Evolutionary conservation across 2,113 vertebrate genomes (phyloP).

Genomic region (Ageneiosus marmoratus): DNA sequence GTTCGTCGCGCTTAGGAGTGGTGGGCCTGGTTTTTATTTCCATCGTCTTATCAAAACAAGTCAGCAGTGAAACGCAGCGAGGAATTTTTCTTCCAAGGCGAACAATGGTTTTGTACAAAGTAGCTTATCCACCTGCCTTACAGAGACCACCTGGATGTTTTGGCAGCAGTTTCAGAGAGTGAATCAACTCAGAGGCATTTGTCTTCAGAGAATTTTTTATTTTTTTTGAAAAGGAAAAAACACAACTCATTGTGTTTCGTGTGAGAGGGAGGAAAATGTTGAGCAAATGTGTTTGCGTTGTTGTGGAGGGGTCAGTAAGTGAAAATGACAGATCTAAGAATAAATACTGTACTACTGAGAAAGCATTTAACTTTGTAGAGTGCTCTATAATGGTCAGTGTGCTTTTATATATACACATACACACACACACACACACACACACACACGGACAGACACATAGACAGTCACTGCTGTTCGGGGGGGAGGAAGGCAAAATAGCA

Average conservation of each 20-base stretch:
- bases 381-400: neutral
- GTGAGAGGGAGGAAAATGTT: neutral
- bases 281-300: neutral
- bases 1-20: constrained; percentile 30
- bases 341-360: neutral
- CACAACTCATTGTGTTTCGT: neutral
- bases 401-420: neutral
- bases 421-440: constrained; percentile 1
- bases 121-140: constrained; percentile 40
- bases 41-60: constrained; percentile 49
- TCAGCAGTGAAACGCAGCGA: constrained; percentile 27
- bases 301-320: neutral
- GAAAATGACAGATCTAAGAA: neutral
- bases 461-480: neutral
- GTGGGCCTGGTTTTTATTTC: constrained; percentile 49
- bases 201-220: constrained; percentile 19
- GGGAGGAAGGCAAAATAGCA: constrained; percentile 20
- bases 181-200: constrained; percentile 8
- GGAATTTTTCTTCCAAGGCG: neutral
- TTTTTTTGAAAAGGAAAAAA: neutral
- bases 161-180: constrained; percentile 5
- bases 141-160: constrained; percentile 23
- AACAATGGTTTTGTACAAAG: constrained; percentile 23
- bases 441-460: constrained; percentile 8
- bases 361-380: neutral